Conservation (phyloP, 1,140 invertebrate genomes). For the Neodiprion fabricii region DNA sequence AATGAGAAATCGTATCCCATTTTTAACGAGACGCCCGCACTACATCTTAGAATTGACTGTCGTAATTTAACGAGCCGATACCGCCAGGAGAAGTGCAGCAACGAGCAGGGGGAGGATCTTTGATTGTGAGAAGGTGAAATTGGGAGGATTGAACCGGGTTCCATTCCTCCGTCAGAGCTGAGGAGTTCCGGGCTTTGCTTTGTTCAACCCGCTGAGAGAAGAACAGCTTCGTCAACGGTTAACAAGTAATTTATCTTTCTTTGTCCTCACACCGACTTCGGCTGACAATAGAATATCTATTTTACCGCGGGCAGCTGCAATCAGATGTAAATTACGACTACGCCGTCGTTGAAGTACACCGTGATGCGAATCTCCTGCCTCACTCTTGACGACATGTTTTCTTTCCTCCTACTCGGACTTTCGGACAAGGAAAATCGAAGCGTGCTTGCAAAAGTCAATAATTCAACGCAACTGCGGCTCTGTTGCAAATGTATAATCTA, state of each 20-base stretch:
- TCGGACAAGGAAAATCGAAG: too few species aligned
- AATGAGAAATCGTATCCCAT: too few species aligned
- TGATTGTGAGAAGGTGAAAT: not conserved
- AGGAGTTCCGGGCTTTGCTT: not conserved
- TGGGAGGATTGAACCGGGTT: not conserved
- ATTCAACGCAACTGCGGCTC: too few species aligned
- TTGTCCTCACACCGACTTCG: not conserved
- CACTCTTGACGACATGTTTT: slow-evolving; percentile 48
- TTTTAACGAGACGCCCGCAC: too few species aligned
- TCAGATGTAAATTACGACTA: slow-evolving; percentile 53
- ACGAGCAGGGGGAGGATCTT: too few species aligned
- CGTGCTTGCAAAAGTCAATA: too few species aligned
- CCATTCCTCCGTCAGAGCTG: not conserved
- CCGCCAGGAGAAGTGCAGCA: too few species aligned
- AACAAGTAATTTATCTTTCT: too few species aligned
- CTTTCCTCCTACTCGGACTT: not conserved
- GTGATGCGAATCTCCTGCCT: slow-evolving; percentile 54
- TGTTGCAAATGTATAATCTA: too few species aligned
- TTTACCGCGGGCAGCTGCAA: not conserved
- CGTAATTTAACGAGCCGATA: too few species aligned
- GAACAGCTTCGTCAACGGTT: too few species aligned
- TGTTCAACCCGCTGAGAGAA: not conserved
- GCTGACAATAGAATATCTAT: not conserved
- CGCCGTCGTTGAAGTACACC: slow-evolving; percentile 48
- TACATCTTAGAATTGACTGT: too few species aligned